Evolutionary conservation across 2,888 invertebrate genomes (phyloP).

Genomic region (Odontothrips loti): DNA sequence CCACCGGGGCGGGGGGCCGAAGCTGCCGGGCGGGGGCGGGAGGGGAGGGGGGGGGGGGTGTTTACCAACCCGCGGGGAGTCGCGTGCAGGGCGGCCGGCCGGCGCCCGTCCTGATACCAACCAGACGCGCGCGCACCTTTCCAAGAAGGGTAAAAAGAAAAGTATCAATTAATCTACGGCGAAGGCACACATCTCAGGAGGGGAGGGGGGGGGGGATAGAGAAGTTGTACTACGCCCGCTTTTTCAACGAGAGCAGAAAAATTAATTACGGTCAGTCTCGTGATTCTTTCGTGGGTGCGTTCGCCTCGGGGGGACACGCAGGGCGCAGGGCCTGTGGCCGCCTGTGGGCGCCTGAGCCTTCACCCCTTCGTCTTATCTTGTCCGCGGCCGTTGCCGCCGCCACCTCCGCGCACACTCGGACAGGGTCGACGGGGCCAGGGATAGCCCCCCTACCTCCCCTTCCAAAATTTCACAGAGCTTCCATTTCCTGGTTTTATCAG

Average conservation of each 20-base stretch:
- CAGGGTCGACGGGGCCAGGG: too few relatives aligned
- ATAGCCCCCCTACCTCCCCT: not conserved
- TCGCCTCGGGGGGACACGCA: too few relatives aligned
- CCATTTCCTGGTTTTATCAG: conserved; percentile 26
- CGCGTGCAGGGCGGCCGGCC: too few relatives aligned
- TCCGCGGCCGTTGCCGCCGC: not conserved
- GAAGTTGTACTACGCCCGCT: not conserved
- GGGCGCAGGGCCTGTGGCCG: too few relatives aligned
- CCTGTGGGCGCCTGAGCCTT: not conserved
- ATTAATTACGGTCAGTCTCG: not conserved
- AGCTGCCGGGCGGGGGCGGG: not conserved
- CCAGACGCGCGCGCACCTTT: not conserved
- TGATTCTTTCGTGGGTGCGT: not conserved
- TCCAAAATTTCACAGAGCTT: not conserved
- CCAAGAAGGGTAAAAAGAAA: not conserved
- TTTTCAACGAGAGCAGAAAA: not conserved
- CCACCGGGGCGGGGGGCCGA: not conserved
- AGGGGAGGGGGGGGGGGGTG: not conserved
- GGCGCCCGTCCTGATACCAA: too few relatives aligned
- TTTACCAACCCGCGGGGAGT: not conserved
- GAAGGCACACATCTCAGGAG: not conserved
- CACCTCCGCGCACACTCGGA: too few relatives aligned
- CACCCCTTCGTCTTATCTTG: not conserved
- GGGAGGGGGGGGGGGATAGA: too few relatives aligned
- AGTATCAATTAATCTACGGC: not conserved